These are phyloP conservation scores for Bilobella aurantiaca DNA, from an alignment of 1,140 invertebrate genomes.

Conservation along the genomic window DNA sequence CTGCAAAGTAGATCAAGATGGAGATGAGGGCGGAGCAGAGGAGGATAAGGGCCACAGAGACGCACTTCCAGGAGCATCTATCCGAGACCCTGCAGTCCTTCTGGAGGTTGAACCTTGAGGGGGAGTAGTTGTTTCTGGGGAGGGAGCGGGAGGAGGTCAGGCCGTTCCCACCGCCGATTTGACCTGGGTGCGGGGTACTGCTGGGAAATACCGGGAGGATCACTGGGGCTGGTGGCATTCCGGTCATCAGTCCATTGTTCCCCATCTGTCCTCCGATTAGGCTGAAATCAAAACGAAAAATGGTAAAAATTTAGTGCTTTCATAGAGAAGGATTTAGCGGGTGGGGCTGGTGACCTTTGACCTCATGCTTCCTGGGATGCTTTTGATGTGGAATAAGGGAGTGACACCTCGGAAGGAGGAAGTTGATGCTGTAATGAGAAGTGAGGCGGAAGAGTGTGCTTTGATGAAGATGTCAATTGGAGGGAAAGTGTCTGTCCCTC, in stretches of 20 bases:
- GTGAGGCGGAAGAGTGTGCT: not conserved
- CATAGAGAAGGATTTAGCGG: not conserved
- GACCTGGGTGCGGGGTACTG: slow-evolving; percentile 45
- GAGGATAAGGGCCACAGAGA: slow-evolving; percentile 79
- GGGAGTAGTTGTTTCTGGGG: slow-evolving; percentile 60
- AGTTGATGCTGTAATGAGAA: not conserved
- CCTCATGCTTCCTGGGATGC: not conserved
- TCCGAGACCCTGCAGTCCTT: slow-evolving; percentile 68
- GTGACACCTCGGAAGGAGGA: too few species aligned
- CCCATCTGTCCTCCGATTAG: slow-evolving; percentile 23
- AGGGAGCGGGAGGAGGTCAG: slow-evolving; percentile 51
- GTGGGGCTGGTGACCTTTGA: not conserved
- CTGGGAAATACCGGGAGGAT: slow-evolving; percentile 43
- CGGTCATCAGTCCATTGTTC: slow-evolving; percentile 26
- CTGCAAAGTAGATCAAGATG: slow-evolving; percentile 86
- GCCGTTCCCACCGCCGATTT: slow-evolving; percentile 19
- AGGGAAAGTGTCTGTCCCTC: not conserved
- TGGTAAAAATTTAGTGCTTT: not conserved
- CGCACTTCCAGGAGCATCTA: slow-evolving; percentile 88
- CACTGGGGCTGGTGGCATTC: slow-evolving; percentile 36
- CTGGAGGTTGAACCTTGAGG: slow-evolving; percentile 84
- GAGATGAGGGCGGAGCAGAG: slow-evolving; percentile 74
- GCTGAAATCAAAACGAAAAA: slow-evolving; percentile 17
- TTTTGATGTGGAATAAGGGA: not conserved
- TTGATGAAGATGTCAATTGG: slow-evolving; percentile 4